phyloP scores from a whole-genome alignment of 2,797 vertebrate genomes.

The Propithecus perrieri region DNA sequence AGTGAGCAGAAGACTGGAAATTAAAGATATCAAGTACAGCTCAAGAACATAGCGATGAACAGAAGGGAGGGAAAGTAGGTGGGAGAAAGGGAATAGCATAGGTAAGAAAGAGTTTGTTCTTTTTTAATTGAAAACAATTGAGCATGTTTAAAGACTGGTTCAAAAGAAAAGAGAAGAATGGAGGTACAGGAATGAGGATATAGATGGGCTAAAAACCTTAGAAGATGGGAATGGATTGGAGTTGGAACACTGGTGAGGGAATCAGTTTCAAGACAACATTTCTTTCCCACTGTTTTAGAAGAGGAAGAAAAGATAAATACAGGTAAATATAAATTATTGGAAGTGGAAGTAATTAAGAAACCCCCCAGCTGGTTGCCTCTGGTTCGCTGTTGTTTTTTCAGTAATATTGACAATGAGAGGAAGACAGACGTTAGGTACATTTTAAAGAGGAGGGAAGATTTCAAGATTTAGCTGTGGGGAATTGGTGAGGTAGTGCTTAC shows the following conservation, averaged over 20 bases:
- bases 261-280: background rate
- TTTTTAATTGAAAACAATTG: background rate
- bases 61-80: background rate
- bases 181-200: background rate
- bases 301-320: background rate
- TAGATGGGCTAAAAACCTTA: background rate
- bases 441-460: background rate
- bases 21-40: background rate
- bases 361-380: background rate
- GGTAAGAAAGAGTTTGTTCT: background rate
- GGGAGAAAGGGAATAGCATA: background rate
- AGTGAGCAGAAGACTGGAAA: background rate
- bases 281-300: background rate
- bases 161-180: background rate
- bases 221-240: background rate
- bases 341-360: background rate
- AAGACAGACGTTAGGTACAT: background rate
- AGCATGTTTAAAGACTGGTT: background rate
- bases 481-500: background rate
- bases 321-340: background rate
- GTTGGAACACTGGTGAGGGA: background rate
- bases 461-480: background rate
- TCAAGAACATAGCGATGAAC: background rate
- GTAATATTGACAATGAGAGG: background rate
- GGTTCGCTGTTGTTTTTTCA: background rate